phyloP scores from a whole-genome alignment of 2,888 invertebrate species.

The Aspidapion aeneum region DNA sequence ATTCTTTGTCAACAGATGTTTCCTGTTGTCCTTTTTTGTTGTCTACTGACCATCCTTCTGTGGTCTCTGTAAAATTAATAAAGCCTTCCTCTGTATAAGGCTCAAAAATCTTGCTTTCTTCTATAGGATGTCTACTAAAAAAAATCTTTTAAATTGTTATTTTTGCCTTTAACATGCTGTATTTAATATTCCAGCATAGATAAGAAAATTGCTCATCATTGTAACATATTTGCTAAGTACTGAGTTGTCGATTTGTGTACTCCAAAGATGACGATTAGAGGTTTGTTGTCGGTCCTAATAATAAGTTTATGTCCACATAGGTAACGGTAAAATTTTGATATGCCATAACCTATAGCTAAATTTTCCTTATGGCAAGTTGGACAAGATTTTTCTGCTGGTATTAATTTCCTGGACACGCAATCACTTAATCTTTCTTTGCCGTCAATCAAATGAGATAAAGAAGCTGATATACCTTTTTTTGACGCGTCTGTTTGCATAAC shows the following conservation, averaged over 20 bases:
- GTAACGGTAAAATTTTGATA: neutral
- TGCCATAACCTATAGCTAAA: neutral
- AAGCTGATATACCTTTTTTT: neutral
- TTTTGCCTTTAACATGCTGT: neutral
- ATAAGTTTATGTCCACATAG: neutral
- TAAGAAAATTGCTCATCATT: neutral
- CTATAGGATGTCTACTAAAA: no score
- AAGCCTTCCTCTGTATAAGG: no score
- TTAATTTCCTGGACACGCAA: neutral
- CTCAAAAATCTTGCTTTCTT: no score
- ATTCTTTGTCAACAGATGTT: no score
- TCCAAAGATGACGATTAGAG: neutral
- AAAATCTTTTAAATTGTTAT: no score
- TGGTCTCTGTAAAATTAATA: no score
- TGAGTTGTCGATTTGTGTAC: neutral
- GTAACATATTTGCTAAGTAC: neutral
- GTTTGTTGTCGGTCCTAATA: neutral
- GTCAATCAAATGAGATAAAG: neutral
- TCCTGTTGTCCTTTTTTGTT: no score
- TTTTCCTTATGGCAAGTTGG: neutral
- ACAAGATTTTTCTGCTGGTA: neutral
- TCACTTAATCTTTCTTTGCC: neutral
- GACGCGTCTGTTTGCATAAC: neutral
- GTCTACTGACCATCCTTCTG: no score
- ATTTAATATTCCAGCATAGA: neutral